Evolutionary conservation across 2,888 invertebrate genomes (phyloP).

Genomic region (Acronicta aceris): DNA sequence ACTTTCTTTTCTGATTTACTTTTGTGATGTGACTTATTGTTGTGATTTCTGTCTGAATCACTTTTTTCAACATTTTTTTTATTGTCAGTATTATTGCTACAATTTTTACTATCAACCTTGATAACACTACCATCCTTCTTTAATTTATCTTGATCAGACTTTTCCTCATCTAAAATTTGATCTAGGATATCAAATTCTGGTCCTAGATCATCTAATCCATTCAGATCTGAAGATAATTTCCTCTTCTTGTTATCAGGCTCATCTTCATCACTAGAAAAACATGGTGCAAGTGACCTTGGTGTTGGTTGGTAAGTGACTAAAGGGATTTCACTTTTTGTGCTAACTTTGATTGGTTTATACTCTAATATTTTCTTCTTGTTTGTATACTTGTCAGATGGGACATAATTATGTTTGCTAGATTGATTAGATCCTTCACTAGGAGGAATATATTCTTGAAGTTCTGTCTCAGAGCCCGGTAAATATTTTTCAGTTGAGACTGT

Average conservation of each 20-base stretch:
- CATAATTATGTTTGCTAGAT: slow-evolving; percentile 75
- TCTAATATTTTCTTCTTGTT: slow-evolving; percentile 82
- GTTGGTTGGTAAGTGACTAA: slow-evolving; percentile 84
- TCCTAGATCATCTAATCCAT: slow-evolving; percentile 83
- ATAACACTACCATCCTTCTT: slow-evolving; percentile 40
- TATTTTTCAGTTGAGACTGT: slow-evolving; percentile 78
- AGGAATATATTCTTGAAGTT: slow-evolving; percentile 79
- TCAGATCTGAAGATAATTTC: slow-evolving; percentile 78
- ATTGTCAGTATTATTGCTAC: slow-evolving; percentile 56
- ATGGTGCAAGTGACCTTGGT: slow-evolving; percentile 80
- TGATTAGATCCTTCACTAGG: slow-evolving; percentile 70
- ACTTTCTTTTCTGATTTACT: slow-evolving; percentile 65
- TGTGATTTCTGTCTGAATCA: slow-evolving; percentile 54
- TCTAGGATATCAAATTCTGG: slow-evolving; percentile 87
- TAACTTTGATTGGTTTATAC: slow-evolving; percentile 81
- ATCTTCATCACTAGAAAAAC: slow-evolving; percentile 87
- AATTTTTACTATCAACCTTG: slow-evolving; percentile 44
- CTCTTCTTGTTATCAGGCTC: slow-evolving; percentile 79
- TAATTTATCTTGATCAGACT: slow-evolving; percentile 58
- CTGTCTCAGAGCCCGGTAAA: slow-evolving; percentile 78
- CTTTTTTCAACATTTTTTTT: slow-evolving; percentile 45
- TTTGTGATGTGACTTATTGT: slow-evolving; percentile 62
- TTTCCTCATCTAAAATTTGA: slow-evolving; percentile 86
- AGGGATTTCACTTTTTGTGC: slow-evolving; percentile 67
- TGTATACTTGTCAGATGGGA: slow-evolving; percentile 81